Evolutionary conservation across 2,797 vertebrate species (phyloP).

Genomic region (Catostomus latipinnis): DNA sequence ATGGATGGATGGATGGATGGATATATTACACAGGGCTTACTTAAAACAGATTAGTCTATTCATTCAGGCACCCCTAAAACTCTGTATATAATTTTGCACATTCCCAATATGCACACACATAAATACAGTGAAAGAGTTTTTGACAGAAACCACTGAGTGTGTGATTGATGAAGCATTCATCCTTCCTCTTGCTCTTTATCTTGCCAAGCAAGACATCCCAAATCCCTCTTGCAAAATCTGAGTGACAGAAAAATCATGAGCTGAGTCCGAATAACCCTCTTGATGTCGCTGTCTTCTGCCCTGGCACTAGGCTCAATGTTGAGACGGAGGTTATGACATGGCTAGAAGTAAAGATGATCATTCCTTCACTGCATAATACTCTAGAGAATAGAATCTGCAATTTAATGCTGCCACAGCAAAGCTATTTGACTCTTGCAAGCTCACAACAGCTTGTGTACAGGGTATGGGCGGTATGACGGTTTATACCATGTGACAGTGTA

Average conservation of each 20-base stretch:
- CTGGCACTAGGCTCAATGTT: conserved; percentile 26
- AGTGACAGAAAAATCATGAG: conserved; percentile 56
- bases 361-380: conserved; percentile 40
- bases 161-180: conserved; percentile 49
- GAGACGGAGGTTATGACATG: conserved; percentile 52
- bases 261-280: conserved; percentile 48
- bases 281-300: conserved; percentile 27
- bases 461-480: too few species aligned
- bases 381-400: conserved; percentile 35
- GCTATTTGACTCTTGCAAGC: neutral
- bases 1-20: too few species aligned
- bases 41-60: too few species aligned
- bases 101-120: conserved; percentile 2
- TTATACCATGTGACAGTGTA: neutral
- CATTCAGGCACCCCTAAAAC: too few species aligned
- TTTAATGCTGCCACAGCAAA: conserved; percentile 21
- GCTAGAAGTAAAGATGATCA: conserved; percentile 61
- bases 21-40: too few species aligned
- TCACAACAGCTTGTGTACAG: neutral
- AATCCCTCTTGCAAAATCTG: conserved; percentile 54
- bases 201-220: conserved; percentile 28
- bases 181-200: conserved; percentile 14
- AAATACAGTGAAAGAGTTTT: conserved; percentile 28
- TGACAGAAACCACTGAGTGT: conserved; percentile 38
- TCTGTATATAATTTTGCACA: too few species aligned